Conservation (phyloP, 2,888 invertebrate species). For the Melolontha melolontha region DNA sequence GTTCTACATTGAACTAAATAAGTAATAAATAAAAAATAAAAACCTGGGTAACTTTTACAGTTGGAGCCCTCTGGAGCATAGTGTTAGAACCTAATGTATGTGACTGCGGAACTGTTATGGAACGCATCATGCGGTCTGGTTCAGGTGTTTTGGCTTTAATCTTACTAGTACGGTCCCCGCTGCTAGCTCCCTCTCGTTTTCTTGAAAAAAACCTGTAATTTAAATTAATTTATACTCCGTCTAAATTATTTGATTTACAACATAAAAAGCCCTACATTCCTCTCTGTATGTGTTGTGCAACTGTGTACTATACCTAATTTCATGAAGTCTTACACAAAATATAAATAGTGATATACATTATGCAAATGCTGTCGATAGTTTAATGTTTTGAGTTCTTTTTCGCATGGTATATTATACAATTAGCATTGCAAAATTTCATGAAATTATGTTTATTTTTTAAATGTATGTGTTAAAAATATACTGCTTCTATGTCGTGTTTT, state of each 20-base stretch:
- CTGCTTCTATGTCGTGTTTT: constrained; percentile 23
- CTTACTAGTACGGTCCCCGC: constrained; percentile 74
- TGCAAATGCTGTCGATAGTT: too few relatives aligned
- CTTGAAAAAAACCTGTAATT: constrained; percentile 82
- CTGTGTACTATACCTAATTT: too few relatives aligned
- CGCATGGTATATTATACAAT: too few relatives aligned
- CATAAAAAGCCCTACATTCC: constrained; percentile 2
- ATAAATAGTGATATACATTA: too few relatives aligned
- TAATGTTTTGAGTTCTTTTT: too few relatives aligned
- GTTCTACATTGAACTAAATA: too few relatives aligned
- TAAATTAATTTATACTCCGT: constrained; percentile 21
- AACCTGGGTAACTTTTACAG: constrained; percentile 70
- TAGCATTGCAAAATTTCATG: constrained; percentile 25
- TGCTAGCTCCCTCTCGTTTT: constrained; percentile 76
- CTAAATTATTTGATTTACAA: background rate
- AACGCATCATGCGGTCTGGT: constrained; percentile 65
- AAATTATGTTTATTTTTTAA: constrained; percentile 36
- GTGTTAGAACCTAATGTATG: constrained; percentile 64
- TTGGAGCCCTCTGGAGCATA: constrained; percentile 65
- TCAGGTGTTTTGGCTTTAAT: constrained; percentile 78
- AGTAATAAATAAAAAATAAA: constrained; percentile 23
- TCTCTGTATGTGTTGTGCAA: too few relatives aligned
- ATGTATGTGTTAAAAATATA: constrained; percentile 11
- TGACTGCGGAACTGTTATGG: constrained; percentile 53
- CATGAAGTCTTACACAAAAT: too few relatives aligned